Conservation (phyloP, 2,888 invertebrate genomes). For the Helobdella robusta region DNA sequence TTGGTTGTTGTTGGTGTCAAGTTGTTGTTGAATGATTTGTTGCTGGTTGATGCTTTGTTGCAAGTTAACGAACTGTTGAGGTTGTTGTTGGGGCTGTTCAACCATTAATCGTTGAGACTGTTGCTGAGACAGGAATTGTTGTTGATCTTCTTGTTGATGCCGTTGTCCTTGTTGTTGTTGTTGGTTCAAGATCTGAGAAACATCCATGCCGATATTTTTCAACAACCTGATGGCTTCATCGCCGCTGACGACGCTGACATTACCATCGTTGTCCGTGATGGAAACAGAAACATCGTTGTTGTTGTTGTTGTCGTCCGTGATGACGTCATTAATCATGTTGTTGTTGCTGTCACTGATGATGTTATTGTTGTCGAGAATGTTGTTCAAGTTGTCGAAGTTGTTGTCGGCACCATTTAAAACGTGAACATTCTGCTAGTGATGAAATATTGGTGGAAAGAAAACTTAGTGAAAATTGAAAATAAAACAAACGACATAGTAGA, state of each 20-base stretch:
- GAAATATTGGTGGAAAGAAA: no score
- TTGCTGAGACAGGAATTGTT: slow-evolving; percentile 48
- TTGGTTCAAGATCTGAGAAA: slow-evolving; percentile 47
- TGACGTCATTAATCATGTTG: not conserved
- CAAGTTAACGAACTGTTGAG: no score
- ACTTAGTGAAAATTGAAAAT: no score
- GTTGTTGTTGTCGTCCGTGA: slow-evolving; percentile 15
- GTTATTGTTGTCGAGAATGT: no score
- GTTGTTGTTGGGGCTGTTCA: not conserved
- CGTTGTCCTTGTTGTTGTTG: slow-evolving; percentile 51
- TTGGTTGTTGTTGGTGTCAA: no score
- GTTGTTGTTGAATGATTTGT: no score
- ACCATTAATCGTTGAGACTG: slow-evolving; percentile 38
- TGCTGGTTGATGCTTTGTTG: no score
- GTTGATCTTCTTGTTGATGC: slow-evolving; percentile 43
- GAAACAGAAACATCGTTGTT: slow-evolving; percentile 17
- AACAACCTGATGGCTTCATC: slow-evolving; percentile 40
- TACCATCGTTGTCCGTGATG: slow-evolving; percentile 6
- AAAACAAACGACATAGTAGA: no score
- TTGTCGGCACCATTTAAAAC: no score
- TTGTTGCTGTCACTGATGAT: not conserved
- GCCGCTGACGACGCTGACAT: slow-evolving; percentile 23
- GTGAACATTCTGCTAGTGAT: no score
- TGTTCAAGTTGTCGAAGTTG: no score
- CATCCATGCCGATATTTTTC: slow-evolving; percentile 49